Conservation (phyloP, 53 echinoderm and acorn worm species). For the Paracentrotus lividus region DNA sequence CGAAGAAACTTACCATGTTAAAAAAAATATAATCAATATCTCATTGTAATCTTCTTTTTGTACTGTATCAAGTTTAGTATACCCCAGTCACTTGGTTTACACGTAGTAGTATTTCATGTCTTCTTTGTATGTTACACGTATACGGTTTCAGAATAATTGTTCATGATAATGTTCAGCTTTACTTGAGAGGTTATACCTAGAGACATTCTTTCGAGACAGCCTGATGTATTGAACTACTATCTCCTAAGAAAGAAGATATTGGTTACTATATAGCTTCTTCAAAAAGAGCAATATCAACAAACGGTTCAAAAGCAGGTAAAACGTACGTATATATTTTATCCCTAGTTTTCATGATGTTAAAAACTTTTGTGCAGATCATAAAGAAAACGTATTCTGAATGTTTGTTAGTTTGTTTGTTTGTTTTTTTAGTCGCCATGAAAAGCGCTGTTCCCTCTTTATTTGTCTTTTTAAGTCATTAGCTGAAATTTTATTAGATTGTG, state of each 20-base stretch:
- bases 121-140: not conserved
- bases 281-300: not conserved
- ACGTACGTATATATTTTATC: not conserved
- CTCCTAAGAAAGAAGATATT: too few species aligned
- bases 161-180: not conserved
- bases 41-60: conserved; percentile 14
- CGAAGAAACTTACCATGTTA: not conserved
- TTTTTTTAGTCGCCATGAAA: too few species aligned
- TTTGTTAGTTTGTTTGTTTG: too few species aligned
- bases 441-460: too few species aligned
- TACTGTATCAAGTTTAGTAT: not conserved
- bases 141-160: not conserved
- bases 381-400: too few species aligned
- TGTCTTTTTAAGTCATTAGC: too few species aligned
- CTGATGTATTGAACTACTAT: too few species aligned
- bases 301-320: not conserved
- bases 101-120: not conserved
- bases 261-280: not conserved
- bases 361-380: not conserved
- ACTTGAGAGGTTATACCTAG: not conserved
- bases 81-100: not conserved
- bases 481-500: too few species aligned
- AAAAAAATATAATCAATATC: conserved; percentile 28
- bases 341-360: not conserved
- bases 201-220: not conserved